Base-by-base conservation (phyloP, 92 coral and sea anemone species). In the Phenganax marumi region DNA sequence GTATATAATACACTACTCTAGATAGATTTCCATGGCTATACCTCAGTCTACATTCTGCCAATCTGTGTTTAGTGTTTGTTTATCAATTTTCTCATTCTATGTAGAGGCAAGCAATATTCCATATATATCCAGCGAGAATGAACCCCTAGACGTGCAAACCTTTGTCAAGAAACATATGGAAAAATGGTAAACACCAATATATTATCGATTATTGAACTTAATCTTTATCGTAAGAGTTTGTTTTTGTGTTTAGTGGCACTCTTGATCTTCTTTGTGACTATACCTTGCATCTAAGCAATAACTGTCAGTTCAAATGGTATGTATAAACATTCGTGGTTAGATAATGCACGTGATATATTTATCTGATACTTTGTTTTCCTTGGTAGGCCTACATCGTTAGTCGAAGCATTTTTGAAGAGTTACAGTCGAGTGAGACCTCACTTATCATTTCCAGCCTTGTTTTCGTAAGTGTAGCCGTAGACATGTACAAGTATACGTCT, bases 131-230 rank as follows among this genome's bases (percentile, higher is more conserved):
- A 93, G 99, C 49, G 96, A 96, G 83, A 93, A 93, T 17, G 99
- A 96, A 66, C 89, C 97, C 1, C 66, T 96, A 70, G 97, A 96
- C 61, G 91, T 96, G 23, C 92, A 92, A 62, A 96, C 97, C 1
- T 96, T 96, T 82, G 93, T 96, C 74, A 92, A 92, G 69, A 97
- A 96, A 21, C 93, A 96, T 65, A 92, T 96, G 99, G 84, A 91
- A 33, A 96, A 92, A 79, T 88, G 99, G 99, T 89, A 77, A 73
- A 86, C 17, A 24, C 49, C 12, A 43, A 12, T 8, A 26, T 10
- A 60, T 43, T 70, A n/a, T 48, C 21, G 12, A 16, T 16, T 22
- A 14, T 11, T 6, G 13, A 46, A 12, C 1, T 48, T 13, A 13
- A 14, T 47, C 4, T 14, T 2, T 70, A 10, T 53, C 7, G 13